Conservation (phyloP, 2,888 invertebrate species). For the Leucophora obtusa region DNA sequence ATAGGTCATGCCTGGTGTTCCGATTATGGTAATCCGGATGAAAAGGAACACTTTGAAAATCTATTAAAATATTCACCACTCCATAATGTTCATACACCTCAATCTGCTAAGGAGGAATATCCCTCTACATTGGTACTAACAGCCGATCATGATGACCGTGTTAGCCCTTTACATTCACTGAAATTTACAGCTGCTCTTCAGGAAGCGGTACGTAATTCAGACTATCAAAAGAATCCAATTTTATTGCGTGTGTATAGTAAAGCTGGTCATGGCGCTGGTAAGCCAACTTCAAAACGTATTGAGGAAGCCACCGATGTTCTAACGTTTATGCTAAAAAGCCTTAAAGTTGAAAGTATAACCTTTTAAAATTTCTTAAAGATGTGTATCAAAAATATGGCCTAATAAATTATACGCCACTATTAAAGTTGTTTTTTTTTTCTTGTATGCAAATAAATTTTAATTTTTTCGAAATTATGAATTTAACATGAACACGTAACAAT, state of each 20-base stretch:
- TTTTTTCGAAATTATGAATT: background rate
- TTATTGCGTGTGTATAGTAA: slow-evolving; percentile 95
- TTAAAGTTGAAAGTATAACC: slow-evolving; percentile 74
- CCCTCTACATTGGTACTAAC: slow-evolving; percentile 94
- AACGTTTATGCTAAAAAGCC: slow-evolving; percentile 77
- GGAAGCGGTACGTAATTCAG: slow-evolving; percentile 82
- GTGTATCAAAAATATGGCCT: slow-evolving; percentile 27
- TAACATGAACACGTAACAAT: background rate
- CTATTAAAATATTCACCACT: slow-evolving; percentile 93
- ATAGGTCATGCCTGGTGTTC: slow-evolving; percentile 98
- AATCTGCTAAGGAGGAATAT: slow-evolving; percentile 83
- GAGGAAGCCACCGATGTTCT: slow-evolving; percentile 95
- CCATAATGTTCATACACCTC: slow-evolving; percentile 90
- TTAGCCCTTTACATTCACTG: slow-evolving; percentile 97
- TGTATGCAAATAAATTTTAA: background rate
- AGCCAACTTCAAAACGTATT: slow-evolving; percentile 97
- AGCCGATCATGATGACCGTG: slow-evolving; percentile 99
- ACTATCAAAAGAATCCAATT: slow-evolving; percentile 89
- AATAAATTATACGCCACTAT: background rate
- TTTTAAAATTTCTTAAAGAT: slow-evolving; percentile 67
- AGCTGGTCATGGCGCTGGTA: slow-evolving; percentile 98
- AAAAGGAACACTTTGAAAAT: slow-evolving; percentile 91
- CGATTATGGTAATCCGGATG: slow-evolving; percentile 95
- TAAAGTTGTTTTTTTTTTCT: background rate
- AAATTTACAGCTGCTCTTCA: slow-evolving; percentile 97